These are phyloP conservation scores for Amblyteles armatorius DNA, from an alignment of 2,888 invertebrate species.

Conservation along the genomic window DNA sequence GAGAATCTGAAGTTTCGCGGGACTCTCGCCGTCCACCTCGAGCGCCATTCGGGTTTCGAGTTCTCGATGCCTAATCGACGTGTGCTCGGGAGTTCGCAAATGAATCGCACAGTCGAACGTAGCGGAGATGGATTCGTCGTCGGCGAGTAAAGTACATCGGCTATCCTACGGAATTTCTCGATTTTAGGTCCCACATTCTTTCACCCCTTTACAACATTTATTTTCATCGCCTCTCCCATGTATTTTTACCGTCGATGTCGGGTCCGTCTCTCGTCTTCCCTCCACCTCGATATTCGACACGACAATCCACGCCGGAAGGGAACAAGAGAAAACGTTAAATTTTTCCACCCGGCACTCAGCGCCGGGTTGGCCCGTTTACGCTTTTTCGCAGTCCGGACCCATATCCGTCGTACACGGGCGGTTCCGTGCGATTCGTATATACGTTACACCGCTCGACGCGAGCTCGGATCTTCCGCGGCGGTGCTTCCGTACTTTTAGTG, in stretches of 20 bases:
- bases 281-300: neutral
- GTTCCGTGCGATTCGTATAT: neutral
- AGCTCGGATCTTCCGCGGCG: slow-evolving; percentile 39
- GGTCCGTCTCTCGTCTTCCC: neutral
- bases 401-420: no score
- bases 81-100: no score
- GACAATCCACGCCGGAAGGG: neutral
- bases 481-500: slow-evolving; percentile 29
- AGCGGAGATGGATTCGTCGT: no score
- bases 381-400: slow-evolving; percentile 10
- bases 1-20: neutral
- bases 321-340: neutral
- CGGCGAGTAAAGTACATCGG: no score
- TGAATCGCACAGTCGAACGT: no score
- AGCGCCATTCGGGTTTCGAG: neutral
- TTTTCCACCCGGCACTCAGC: slow-evolving; percentile 13
- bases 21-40: neutral
- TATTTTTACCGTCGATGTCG: no score
- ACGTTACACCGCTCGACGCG: neutral
- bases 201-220: no score
- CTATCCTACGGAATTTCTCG: no score
- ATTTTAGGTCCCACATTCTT: no score
- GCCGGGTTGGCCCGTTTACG: neutral
- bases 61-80: neutral
- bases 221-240: no score